Conservation (phyloP, 2,888 invertebrate genomes). For the Rambutsinella grinnellia region DNA sequence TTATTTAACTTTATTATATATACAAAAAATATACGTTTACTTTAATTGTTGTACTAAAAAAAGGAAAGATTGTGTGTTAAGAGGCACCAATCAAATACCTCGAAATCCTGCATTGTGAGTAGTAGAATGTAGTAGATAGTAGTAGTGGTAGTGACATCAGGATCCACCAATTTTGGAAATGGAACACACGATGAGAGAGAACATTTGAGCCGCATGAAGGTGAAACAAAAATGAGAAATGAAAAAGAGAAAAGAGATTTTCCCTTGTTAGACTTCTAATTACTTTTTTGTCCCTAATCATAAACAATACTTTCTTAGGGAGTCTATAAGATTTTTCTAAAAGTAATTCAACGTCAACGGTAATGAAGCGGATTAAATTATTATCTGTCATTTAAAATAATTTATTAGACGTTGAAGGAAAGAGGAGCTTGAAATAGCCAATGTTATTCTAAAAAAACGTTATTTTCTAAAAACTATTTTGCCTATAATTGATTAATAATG, state of each 20-base stretch:
- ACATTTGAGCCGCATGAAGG: constrained; percentile 57
- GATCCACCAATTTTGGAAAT: constrained; percentile 59
- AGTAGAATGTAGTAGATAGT: constrained; percentile 52
- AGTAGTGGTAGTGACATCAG: constrained; percentile 53
- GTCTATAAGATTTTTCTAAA: no score
- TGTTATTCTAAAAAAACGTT: neutral
- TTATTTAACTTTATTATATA: no score
- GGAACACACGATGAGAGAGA: constrained; percentile 58
- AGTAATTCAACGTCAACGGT: no score
- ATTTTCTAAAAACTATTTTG: neutral
- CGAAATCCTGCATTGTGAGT: constrained; percentile 65
- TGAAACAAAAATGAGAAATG: constrained; percentile 56
- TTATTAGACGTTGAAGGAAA: no score
- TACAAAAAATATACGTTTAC: constrained; percentile 8
- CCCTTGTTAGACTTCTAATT: constrained; percentile 53
- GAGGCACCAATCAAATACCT: constrained; percentile 65
- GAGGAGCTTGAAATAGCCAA: constrained; percentile 56
- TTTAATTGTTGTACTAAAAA: constrained; percentile 15
- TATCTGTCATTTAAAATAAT: no score
- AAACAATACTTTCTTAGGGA: no score
- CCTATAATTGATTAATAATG: neutral
- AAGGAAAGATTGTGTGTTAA: constrained; percentile 55
- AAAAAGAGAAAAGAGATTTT: constrained; percentile 56
- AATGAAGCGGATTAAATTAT: no score
- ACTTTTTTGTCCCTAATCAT: constrained; percentile 3